Base-by-base conservation (phyloP, 2,797 vertebrate genomes). In the Sphenopsis melanotis region DNA sequence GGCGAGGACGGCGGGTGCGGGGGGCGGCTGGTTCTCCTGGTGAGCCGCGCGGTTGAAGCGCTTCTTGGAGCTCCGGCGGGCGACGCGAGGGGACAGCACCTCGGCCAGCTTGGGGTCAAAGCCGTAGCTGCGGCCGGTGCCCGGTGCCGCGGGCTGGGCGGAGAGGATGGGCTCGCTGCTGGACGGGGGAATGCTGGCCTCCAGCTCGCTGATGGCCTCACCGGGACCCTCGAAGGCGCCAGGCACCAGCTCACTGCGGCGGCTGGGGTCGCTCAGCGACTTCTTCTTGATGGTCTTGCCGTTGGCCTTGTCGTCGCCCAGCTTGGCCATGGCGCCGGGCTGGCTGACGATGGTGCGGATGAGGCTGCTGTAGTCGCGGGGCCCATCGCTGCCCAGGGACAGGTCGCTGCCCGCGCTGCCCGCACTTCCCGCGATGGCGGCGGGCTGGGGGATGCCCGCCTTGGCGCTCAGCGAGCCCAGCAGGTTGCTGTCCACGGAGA, bases 201-300 rank as follows among this genome's bases (percentile, higher is more conserved):
- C 99, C 23, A 98, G 97, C 95, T 99, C 99, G 3, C 96, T 98
- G 94, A 99, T 98, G 92, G 98, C 98, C 72, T 99, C 98, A 2
- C 98, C 96, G 1, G 98, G 97, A 39, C 98, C 97, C 36, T 98
- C 96, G 3, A 98, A 98, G 71, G 97, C 97, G 0, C 98, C 84
- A 4, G 98, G 96, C 2, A 96, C 97, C 55, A 98, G 95, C 80
- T 99, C 98, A 0, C 99, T 96, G 1, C 99, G 98, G 50, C 99
- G 98, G 97, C 99, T 99, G 44, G 99, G 99, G 90, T 99, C 99
- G 2, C 99, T 99, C 95, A 99, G 98, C 1, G 99, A 99, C 95
- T 99, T 99, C 97, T 99, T 99, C 97, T 99, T 99, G 83, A 98
- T 98, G 75, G 98, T 98, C 97, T 99, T 99, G 46, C 99, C 98